phyloP scores from a whole-genome alignment of 2,888 invertebrate species.

The Blastobasis adustella region DNA sequence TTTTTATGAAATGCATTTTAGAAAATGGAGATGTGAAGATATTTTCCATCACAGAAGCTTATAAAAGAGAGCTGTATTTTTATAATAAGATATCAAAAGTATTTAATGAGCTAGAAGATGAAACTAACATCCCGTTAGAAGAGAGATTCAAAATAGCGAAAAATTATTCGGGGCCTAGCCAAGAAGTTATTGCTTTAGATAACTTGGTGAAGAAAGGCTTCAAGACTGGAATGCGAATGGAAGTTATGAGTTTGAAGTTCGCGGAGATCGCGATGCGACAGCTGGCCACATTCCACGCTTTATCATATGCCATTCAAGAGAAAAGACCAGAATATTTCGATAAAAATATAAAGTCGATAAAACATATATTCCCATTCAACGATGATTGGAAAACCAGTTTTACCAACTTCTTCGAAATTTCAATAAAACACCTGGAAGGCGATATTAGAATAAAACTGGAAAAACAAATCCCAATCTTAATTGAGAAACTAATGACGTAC shows the following conservation, averaged over 20 bases:
- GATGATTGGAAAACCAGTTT: constrained; percentile 18
- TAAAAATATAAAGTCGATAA: constrained; percentile 7
- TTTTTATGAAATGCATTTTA: constrained; percentile 24
- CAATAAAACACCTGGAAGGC: constrained; percentile 15
- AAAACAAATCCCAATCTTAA: constrained; percentile 16
- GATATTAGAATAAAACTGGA: constrained; percentile 20
- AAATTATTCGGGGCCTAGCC: constrained; percentile 27
- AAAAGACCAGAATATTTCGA: constrained; percentile 22
- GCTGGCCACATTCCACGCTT: constrained; percentile 28
- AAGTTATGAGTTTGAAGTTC: constrained; percentile 22
- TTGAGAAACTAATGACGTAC: constrained; percentile 13
- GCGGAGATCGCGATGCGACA: constrained; percentile 23
- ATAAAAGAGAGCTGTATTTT: constrained; percentile 27
- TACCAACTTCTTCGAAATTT: constrained; percentile 15
- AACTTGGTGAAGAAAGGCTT: constrained; percentile 24
- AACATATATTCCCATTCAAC: constrained; percentile 15
- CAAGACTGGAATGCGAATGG: constrained; percentile 19
- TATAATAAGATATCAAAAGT: constrained; percentile 37
- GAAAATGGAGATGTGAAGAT: constrained; percentile 22
- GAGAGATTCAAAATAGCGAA: constrained; percentile 34
- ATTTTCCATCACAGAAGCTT: constrained; percentile 22
- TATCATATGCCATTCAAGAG: constrained; percentile 23
- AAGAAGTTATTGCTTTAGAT: constrained; percentile 25
- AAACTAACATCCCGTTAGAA: constrained; percentile 27
- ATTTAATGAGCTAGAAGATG: constrained; percentile 32